Evolutionary conservation across 2,888 invertebrate species (phyloP), one percentile per base, ranked within the genome.

Genomic region (Ellobium chinense): DNA sequence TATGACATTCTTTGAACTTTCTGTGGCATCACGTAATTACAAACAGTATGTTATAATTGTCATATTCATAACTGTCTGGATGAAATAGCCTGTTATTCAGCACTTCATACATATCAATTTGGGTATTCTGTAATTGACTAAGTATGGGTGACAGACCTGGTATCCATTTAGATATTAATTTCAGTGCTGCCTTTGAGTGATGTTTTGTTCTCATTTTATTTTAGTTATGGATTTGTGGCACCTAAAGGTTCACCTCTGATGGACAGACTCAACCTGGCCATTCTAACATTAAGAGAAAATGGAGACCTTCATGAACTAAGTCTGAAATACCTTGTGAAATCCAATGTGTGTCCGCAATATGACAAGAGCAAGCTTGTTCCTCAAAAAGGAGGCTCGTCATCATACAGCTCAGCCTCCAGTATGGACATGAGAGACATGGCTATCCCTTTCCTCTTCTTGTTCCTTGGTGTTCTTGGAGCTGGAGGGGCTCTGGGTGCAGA

Each of bases 351-450:
- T 36, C 77, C 77, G 24, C 54, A 36, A 18, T 69, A 77, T 60
- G 77, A 77, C 29, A 77, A 77, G 29, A 77, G 68, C 39, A 77
- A 77, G n/a, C 69, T 77, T n/a, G 69, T 77, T 31, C 77, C 77
- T 29, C 68, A 58, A 60, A 69, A 68, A 24, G 39, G 37, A 39
- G 60, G 78, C 46, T n/a, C 65, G 21, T 27, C 27, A 1, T 31
- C 5, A 7, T 56, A 46, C 70, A 70, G 54, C n/a, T 27, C 39
- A 58, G 36, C 66, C 24, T 73, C 80, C 34, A 73, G 80, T 31
- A 63, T 80, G 60, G 74, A 80, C 36, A 80, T 80, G 80, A 80
- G 34, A 27, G 80, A 80, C 46, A 80, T 80, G 80, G 80, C 80
- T 37, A 74, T 80, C 39, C 74, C 80, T 9, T 80, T 80, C 54